A percentile compares a stretch with the other conserved stretches of the same genome.
Evolutionary conservation across 2,797 vertebrate genomes (phyloP).

Genomic region (Hydrolagus colliei): DNA sequence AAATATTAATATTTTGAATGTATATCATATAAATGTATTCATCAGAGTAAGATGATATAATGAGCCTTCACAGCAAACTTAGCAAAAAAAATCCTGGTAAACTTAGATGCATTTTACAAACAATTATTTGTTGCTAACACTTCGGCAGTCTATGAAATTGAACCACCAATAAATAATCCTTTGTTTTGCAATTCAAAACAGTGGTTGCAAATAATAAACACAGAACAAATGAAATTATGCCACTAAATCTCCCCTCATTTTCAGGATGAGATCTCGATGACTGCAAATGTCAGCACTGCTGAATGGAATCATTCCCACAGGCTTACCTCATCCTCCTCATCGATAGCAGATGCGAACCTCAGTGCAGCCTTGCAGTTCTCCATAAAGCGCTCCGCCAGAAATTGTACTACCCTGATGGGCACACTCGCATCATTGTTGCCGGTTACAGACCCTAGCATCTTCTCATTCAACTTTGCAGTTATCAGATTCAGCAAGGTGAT

Average conservation of each 20-base stretch:
- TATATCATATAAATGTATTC: too few relatives aligned
- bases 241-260: slow-evolving; percentile 34
- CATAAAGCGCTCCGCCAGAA: slow-evolving; percentile 70
- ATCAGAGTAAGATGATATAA: too few relatives aligned
- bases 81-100: too few relatives aligned
- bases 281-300: neutral
- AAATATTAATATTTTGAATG: too few relatives aligned
- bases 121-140: too few relatives aligned
- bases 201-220: slow-evolving; percentile 22
- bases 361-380: slow-evolving; percentile 67
- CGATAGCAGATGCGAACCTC: slow-evolving; percentile 56
- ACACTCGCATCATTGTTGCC: slow-evolving; percentile 47
- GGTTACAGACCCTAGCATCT: slow-evolving; percentile 36
- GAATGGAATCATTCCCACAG: neutral
- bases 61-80: too few relatives aligned
- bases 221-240: slow-evolving; percentile 30
- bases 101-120: too few relatives aligned
- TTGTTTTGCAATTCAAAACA: slow-evolving; percentile 28
- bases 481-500: slow-evolving; percentile 74
- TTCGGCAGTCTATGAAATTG: too few relatives aligned
- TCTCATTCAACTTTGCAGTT: slow-evolving; percentile 58
- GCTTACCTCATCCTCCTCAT: slow-evolving; percentile 64
- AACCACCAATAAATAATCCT: too few relatives aligned
- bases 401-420: slow-evolving; percentile 55
- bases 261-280: slow-evolving; percentile 29